Evolutionary conservation across 2,113 vertebrate species (phyloP).

Genomic region (Gorsachius goisagi): DNA sequence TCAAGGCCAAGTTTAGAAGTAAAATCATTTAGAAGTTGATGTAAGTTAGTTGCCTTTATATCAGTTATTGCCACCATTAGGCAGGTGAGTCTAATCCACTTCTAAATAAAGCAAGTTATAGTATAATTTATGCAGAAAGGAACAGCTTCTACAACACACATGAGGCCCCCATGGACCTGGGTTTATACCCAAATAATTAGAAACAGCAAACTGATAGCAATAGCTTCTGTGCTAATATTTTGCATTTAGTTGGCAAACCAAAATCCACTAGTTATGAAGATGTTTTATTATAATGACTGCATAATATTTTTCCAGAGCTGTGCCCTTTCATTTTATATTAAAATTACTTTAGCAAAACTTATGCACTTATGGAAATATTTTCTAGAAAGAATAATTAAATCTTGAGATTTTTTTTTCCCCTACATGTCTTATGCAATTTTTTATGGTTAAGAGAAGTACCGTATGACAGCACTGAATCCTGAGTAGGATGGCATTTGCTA

Average conservation of each 20-base stretch:
- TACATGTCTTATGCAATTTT: neutral
- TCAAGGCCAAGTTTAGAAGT: neutral
- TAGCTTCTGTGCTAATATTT: neutral
- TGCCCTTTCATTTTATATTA: neutral
- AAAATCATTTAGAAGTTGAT: neutral
- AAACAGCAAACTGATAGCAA: neutral
- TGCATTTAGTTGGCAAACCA: neutral
- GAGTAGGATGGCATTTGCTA: neutral
- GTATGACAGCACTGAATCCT: neutral
- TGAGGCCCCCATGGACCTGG: neutral
- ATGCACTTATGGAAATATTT: neutral
- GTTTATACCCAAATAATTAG: neutral
- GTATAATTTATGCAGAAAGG: neutral
- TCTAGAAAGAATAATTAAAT: neutral
- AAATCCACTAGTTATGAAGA: neutral
- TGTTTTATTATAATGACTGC: neutral
- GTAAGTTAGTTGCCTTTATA: neutral
- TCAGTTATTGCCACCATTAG: neutral
- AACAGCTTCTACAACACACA: neutral
- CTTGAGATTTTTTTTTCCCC: neutral
- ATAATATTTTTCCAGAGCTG: neutral
- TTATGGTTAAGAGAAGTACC: neutral
- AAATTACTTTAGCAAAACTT: neutral
- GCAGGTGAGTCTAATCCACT: neutral
- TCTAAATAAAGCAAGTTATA: neutral